phyloP scores from a whole-genome alignment of 2,888 invertebrate species.

The Mythimna pallens region DNA sequence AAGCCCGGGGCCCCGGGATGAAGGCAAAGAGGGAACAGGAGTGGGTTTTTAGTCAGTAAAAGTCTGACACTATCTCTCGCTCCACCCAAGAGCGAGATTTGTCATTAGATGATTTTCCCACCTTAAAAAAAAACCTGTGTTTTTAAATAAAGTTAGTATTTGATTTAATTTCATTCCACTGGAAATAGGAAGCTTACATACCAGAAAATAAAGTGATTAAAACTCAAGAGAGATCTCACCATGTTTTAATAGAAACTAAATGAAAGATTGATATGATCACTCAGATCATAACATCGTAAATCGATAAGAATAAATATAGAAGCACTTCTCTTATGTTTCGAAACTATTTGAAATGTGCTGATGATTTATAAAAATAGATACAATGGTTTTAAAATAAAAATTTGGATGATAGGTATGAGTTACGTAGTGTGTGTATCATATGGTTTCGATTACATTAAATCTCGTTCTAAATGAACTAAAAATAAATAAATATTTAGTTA shows the following conservation, averaged over 20 bases:
- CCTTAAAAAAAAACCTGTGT: no score
- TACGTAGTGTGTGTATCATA: slow-evolving; percentile 1
- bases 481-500: neutral
- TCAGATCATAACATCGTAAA: slow-evolving; percentile 38
- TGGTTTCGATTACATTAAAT: slow-evolving; percentile 27
- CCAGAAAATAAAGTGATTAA: no score
- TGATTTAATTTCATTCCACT: no score
- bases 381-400: slow-evolving; percentile 38
- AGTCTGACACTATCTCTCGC: no score
- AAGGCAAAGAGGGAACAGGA: no score
- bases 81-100: no score
- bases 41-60: no score
- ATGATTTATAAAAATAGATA: slow-evolving; percentile 60
- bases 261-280: slow-evolving; percentile 60
- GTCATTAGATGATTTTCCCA: no score
- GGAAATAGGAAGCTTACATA: no score
- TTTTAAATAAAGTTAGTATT: no score
- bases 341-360: slow-evolving; percentile 50
- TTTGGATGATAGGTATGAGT: slow-evolving; percentile 6
- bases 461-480: slow-evolving; percentile 7
- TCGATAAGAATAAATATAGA: slow-evolving; percentile 61
- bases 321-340: slow-evolving; percentile 55
- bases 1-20: no score
- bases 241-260: slow-evolving; percentile 34
- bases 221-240: neutral